A percentile compares a stretch with the other conserved stretches of the same genome.
phyloP scores from a whole-genome alignment of 2,113 vertebrate genomes.

The Merops nubicus region DNA sequence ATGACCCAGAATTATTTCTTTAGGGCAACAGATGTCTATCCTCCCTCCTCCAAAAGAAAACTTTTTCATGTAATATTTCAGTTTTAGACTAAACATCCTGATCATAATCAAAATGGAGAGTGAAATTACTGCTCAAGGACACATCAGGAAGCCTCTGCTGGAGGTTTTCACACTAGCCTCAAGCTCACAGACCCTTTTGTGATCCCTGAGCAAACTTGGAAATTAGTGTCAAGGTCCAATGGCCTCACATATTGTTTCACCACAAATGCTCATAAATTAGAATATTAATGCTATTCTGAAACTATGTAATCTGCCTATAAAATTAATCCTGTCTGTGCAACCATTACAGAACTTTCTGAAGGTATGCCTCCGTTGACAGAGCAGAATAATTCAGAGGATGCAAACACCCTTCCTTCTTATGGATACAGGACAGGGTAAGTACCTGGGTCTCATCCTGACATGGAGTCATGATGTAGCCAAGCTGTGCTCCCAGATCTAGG shows the following conservation, averaged over 20 bases:
- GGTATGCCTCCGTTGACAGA: fast-evolving
- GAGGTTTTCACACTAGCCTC: neutral
- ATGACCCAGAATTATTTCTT: neutral
- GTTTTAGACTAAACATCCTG: neutral
- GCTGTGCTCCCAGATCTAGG: neutral
- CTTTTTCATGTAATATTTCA: neutral
- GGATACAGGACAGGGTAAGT: fast-evolving
- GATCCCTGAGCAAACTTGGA: neutral
- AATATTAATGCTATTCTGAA: neutral
- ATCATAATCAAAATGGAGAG: neutral
- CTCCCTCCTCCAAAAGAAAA: neutral
- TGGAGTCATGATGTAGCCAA: neutral
- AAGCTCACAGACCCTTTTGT: fast-evolving
- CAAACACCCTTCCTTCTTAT: neutral
- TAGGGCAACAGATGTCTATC: neutral
- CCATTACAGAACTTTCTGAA: neutral
- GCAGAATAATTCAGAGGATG: neutral
- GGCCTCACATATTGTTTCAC: neutral
- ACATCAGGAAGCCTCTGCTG: neutral
- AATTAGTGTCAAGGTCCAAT: neutral
- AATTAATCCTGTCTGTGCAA: neutral
- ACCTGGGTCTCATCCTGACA: neutral
- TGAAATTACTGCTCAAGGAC: neutral
- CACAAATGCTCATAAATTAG: neutral
- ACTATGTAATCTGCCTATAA: neutral